Percentiles rank a stretch among this genome's conserved stretches.
Conservation (phyloP, 37 sponge, comb jelly and placozoan genomes). For the Beroe ovata region DNA sequence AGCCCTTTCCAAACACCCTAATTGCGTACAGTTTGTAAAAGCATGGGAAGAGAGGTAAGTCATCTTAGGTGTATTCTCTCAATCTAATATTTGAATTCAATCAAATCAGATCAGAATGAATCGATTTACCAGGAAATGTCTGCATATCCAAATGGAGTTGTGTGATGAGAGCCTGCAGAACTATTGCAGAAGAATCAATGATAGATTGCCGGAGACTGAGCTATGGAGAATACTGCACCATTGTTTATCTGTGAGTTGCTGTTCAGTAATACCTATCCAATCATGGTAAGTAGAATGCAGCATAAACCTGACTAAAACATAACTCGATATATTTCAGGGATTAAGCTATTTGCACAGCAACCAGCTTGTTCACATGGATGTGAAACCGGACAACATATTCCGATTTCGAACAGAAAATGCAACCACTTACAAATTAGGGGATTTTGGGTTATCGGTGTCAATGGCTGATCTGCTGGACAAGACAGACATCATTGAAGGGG, state of each 20-base stretch:
- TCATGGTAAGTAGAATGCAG: neutral
- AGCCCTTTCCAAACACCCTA: constrained; percentile 76
- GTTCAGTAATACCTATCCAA: neutral
- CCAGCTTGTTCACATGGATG: constrained; percentile 84
- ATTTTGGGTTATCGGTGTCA: constrained; percentile 46
- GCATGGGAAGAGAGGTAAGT: constrained; percentile 88
- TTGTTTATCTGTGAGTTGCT: constrained; percentile 34
- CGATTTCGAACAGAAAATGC: neutral
- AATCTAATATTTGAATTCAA: too few relatives aligned
- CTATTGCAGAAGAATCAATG: neutral
- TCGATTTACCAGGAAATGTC: constrained; percentile 47
- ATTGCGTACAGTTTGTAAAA: constrained; percentile 78
- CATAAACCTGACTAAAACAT: too few relatives aligned
- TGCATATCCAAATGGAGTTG: constrained; percentile 90
- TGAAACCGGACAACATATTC: constrained; percentile 92
- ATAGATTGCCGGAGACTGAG: constrained; percentile 16
- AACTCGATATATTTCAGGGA: constrained; percentile 69
- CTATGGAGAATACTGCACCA: constrained; percentile 43
- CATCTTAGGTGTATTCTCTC: too few relatives aligned
- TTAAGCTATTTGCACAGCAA: constrained; percentile 82
- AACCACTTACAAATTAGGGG: constrained; percentile 32
- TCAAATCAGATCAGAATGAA: too few relatives aligned
- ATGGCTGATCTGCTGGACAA: constrained; percentile 30
- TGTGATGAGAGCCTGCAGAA: constrained; percentile 77
- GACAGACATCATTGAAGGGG: constrained; percentile 74